Base-by-base conservation (phyloP, 1,140 invertebrate species). In the Temnothorax curvispinosus region DNA sequence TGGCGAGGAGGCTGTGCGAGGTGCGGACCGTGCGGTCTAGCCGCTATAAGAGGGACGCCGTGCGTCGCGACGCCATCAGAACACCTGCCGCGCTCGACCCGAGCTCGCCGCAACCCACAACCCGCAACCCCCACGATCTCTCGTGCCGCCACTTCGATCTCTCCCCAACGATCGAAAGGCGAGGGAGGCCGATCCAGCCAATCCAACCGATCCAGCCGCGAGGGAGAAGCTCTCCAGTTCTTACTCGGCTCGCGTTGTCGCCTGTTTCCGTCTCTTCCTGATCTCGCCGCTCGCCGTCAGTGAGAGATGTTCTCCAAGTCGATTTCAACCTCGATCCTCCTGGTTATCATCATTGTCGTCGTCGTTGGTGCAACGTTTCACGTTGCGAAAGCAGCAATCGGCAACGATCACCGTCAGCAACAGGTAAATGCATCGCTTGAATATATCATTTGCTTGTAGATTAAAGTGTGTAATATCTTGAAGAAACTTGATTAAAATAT, bases 41-140 rank as follows among this genome's bases (percentile, higher is more conserved):
- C 62, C 62, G 50, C 85, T 94, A 94, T 94, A 94, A 94, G 93
- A 94, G 92, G 91, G 91, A 93, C 93, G 92, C 85, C 91, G 89
- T 77, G 91, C 90, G 93, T 93, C 92, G 92, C 94, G 92, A 93
- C 93, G 94, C 90, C 92, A 90, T 91, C 93, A 91, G 93, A 90
- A 78, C 89, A 75, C 44, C 85, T 64, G 64, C 74, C 81, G 56
- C 71, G 72, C 65, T 88, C 62, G 77, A 56, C 41, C 35, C 62
- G 32, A 71, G 60, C 67, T 65, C 72, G 80, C 41, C 64, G 18
- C 64, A n/a, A 54, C 47, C 67, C 47, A 27, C 27, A 27, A 27
- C 27, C 27, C 27, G 35, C 44, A 32, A 54, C 47, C 67, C 47
- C 62, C 41, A 74, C 67, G 41, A 84, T 74, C 41, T 74, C 54